These are phyloP conservation scores for Archips crataeganus DNA, from an alignment of 2,888 invertebrate species.

Conservation along the genomic window DNA sequence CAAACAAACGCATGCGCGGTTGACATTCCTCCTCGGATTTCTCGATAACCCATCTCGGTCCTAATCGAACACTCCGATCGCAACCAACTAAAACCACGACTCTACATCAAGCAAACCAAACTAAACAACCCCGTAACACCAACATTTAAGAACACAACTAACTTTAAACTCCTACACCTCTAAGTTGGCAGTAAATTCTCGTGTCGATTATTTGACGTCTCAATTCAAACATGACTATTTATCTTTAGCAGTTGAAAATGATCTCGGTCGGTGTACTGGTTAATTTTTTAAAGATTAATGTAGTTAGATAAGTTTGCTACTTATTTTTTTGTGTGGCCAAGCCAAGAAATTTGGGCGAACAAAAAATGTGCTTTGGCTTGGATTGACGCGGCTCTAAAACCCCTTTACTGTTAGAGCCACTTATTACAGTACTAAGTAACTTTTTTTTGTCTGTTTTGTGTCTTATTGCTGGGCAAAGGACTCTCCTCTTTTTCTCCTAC, in stretches of 20 bases:
- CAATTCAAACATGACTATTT: constrained; percentile 69
- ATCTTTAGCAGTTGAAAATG: constrained; percentile 62
- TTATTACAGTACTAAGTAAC: too few relatives aligned
- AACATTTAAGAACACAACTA: background rate
- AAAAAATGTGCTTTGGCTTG: background rate
- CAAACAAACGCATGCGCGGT: constrained; percentile 54
- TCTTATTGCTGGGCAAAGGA: too few relatives aligned
- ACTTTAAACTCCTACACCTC: background rate
- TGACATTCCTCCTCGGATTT: constrained; percentile 71
- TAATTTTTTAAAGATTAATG: constrained; percentile 48
- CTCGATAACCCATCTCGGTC: constrained; percentile 72
- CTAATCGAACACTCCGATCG: constrained; percentile 74
- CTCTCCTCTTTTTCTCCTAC: too few relatives aligned
- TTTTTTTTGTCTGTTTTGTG: too few relatives aligned
- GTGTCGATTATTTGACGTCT: constrained; percentile 63
- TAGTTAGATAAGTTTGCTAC: constrained; percentile 35
- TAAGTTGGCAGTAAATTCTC: constrained; percentile 33
- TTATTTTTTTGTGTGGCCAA: constrained; percentile 4
- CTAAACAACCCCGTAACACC: constrained; percentile 8
- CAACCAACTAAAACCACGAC: constrained; percentile 44
- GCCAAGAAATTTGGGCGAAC: constrained; percentile 1
- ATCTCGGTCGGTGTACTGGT: constrained; percentile 52
- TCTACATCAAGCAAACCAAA: background rate
- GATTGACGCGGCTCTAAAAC: background rate
- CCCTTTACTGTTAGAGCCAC: background rate